A percentile compares a stretch with the other conserved stretches of the same genome.
These are phyloP conservation scores for Fissipunctia ypsillon DNA, from an alignment of 2,888 invertebrate species.

Conservation along the genomic window DNA sequence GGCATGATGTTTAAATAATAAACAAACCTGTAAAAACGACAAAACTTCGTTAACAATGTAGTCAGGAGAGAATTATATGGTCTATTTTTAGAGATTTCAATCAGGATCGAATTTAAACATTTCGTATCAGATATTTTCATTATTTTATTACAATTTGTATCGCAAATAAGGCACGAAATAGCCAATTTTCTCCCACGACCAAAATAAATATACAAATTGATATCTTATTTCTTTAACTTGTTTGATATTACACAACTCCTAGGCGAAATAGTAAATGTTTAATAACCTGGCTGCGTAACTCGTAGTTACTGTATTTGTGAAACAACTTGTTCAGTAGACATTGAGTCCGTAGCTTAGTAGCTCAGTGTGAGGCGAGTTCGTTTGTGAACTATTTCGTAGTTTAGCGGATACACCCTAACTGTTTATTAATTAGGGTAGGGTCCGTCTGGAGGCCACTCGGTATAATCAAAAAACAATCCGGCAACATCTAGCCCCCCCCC, in stretches of 20 bases:
- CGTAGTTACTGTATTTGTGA: background rate
- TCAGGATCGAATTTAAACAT: constrained; percentile 14
- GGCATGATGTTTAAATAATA: too few relatives aligned
- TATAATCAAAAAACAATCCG: constrained; percentile 74
- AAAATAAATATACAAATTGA: background rate
- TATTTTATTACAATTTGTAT: constrained; percentile 16
- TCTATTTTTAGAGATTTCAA: constrained; percentile 25
- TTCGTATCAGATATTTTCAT: constrained; percentile 8
- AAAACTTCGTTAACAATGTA: background rate
- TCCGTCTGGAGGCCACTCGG: constrained; percentile 68
- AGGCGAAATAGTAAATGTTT: background rate
- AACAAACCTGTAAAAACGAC: background rate
- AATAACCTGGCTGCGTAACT: background rate
- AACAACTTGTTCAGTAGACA: constrained; percentile 1
- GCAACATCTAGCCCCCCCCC: constrained; percentile 30
- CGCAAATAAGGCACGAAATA: background rate
- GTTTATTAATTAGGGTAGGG: constrained; percentile 74
- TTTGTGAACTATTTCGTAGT: constrained; percentile 51
- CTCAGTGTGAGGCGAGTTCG: constrained; percentile 10
- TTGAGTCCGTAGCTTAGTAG: background rate
- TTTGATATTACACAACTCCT: background rate
- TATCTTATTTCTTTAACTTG: background rate
- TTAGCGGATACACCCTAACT: constrained; percentile 62
- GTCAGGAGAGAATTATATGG: background rate
- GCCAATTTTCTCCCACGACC: background rate